Conservation (phyloP, 2,113 vertebrate genomes). For the Smithornis capensis region DNA sequence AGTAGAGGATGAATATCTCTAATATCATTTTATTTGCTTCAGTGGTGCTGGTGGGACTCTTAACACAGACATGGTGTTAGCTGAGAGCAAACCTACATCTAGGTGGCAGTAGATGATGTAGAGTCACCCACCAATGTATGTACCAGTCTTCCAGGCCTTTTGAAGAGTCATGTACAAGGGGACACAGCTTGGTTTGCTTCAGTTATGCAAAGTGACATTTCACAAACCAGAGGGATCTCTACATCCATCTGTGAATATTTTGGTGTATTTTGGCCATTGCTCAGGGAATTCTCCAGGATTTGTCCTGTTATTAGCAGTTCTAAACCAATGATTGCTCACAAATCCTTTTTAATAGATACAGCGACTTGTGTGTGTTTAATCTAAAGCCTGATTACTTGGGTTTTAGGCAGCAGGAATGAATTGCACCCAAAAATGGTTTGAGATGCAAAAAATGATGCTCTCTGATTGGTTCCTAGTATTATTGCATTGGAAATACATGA, state of each 20-base stretch:
- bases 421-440: not conserved
- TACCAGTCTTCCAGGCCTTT: not conserved
- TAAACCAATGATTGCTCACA: not conserved
- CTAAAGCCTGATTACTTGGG: not conserved
- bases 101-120: not conserved
- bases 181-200: not conserved
- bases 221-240: not conserved
- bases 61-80: not conserved
- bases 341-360: not conserved
- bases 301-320: not conserved
- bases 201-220: not conserved
- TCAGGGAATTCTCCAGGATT: not conserved
- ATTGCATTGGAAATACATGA: not conserved
- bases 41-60: not conserved
- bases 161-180: not conserved
- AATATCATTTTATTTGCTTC: not conserved
- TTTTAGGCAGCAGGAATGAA: not conserved
- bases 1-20: not conserved
- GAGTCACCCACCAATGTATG: not conserved
- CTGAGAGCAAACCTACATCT: not conserved
- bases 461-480: not conserved
- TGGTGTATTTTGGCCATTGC: not conserved
- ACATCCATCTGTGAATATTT: not conserved
- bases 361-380: not conserved
- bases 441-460: not conserved